Conservation (phyloP, 2,113 vertebrate species). For the Columba janthina region DNA sequence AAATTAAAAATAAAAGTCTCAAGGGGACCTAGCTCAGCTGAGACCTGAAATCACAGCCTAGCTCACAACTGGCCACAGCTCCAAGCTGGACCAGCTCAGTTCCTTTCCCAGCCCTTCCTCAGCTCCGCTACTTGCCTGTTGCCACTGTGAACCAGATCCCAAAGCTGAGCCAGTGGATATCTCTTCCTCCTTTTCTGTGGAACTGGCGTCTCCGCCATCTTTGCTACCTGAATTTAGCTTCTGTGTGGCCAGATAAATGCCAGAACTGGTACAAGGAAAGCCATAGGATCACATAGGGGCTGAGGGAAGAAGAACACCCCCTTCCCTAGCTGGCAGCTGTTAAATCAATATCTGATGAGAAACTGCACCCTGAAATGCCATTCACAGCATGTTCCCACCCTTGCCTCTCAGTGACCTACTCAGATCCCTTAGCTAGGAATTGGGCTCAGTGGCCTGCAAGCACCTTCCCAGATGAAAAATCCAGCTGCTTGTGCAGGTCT, state of each 20-base stretch:
- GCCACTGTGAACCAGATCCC: background rate
- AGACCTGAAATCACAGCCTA: background rate
- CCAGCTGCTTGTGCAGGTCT: background rate
- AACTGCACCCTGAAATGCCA: background rate
- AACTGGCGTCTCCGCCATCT: background rate
- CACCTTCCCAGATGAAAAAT: background rate
- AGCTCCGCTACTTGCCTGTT: background rate
- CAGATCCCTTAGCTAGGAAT: background rate
- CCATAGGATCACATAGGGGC: background rate
- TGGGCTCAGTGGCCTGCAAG: background rate
- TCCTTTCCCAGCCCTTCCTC: background rate
- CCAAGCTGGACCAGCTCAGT: background rate
- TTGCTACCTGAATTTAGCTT: background rate
- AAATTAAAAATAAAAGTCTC: background rate
- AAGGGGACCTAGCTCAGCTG: background rate
- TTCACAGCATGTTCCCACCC: background rate
- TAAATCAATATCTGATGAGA: background rate
- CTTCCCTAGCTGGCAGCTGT: background rate
- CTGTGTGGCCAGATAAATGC: background rate
- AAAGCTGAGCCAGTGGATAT: background rate
- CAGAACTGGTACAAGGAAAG: background rate
- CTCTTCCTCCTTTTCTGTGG: background rate
- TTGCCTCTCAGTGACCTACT: background rate
- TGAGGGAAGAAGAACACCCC: background rate
- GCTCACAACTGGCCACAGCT: background rate